These are phyloP conservation scores for Zaprionus kolodkinae DNA, from an alignment of 1,140 invertebrate genomes.

Conservation along the genomic window DNA sequence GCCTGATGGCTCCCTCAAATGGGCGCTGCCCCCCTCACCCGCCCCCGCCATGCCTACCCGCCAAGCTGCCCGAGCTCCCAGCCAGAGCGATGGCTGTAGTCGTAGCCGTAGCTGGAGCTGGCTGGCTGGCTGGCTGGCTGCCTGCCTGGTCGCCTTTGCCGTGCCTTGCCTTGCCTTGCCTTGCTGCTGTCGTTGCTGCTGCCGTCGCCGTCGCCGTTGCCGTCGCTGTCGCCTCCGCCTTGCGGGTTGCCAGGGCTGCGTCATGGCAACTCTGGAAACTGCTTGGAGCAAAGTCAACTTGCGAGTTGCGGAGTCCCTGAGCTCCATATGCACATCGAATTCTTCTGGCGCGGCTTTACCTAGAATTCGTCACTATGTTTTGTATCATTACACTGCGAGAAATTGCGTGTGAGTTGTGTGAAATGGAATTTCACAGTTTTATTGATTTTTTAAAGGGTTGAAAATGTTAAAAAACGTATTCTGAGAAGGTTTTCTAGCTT, in stretches of 20 bases:
- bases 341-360: constrained; percentile 10
- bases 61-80: constrained; percentile 44
- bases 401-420: background rate
- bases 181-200: constrained; percentile 29
- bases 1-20: constrained; percentile 81
- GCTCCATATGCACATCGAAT: background rate
- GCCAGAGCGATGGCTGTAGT: constrained; percentile 40
- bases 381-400: constrained; percentile 4
- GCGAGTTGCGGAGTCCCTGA: constrained; percentile 1
- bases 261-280: constrained; percentile 35
- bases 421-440: background rate
- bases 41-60: constrained; percentile 59
- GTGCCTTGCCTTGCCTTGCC: constrained; percentile 50
- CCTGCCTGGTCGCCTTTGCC: constrained; percentile 53
- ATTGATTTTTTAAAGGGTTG: background rate
- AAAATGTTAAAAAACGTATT: background rate
- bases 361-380: background rate
- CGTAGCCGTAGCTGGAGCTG: constrained; percentile 50
- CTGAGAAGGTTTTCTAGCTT: background rate
- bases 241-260: constrained; percentile 50
- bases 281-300: constrained; percentile 11
- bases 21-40: constrained; percentile 66
- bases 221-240: constrained; percentile 40
- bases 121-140: constrained; percentile 39
- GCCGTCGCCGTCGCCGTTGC: constrained; percentile 39